Evolutionary conservation across 2,888 invertebrate genomes (phyloP).

Genomic region (Pyrrhosoma nymphula): DNA sequence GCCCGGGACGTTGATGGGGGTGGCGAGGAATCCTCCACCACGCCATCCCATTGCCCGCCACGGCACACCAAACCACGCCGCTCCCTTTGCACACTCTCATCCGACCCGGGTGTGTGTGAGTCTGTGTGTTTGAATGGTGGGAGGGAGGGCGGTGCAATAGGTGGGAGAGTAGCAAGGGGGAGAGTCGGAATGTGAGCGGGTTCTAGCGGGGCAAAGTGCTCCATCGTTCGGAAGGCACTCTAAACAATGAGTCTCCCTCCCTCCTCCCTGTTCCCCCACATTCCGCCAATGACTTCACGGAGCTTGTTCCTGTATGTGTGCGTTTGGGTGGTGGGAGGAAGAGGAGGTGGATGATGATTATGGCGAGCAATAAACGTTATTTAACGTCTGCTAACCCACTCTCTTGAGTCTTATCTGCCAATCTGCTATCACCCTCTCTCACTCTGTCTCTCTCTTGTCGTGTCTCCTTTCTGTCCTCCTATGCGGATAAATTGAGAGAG

Average conservation of each 20-base stretch:
- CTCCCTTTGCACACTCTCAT: not conserved
- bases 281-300: not conserved
- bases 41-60: too few relatives aligned
- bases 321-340: too few relatives aligned
- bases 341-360: not conserved
- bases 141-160: not conserved
- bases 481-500: not conserved
- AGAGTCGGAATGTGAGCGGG: not conserved
- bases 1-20: not conserved
- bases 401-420: not conserved
- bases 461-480: not conserved
- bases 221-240: constrained; percentile 32
- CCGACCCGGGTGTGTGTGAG: not conserved
- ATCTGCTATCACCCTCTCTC: not conserved
- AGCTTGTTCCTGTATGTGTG: not conserved
- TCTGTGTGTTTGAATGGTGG: not conserved
- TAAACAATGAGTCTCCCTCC: not conserved
- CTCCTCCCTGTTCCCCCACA: not conserved
- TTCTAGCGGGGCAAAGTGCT: not conserved
- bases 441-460: not conserved
- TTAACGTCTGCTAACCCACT: not conserved
- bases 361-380: not conserved
- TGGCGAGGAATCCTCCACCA: not conserved
- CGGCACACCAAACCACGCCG: not conserved
- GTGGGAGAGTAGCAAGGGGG: too few relatives aligned